phyloP scores from a whole-genome alignment of 2,113 vertebrate genomes.

The Oreochromis aureus region DNA sequence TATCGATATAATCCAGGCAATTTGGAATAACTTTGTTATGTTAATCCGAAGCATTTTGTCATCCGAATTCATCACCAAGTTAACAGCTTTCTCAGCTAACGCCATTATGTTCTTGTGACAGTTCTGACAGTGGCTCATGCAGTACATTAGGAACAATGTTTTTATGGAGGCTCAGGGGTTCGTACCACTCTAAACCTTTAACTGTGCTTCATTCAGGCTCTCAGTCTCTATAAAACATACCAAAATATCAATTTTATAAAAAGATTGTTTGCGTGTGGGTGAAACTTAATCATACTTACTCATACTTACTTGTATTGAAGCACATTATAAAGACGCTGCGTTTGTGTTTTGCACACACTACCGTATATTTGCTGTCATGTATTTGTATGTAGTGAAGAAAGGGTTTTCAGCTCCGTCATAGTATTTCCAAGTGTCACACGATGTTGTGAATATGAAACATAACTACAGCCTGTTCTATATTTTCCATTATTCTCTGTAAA shows the following conservation, averaged over 20 bases:
- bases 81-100: background rate
- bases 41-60: background rate
- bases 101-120: background rate
- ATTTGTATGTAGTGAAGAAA: background rate
- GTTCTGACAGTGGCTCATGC: background rate
- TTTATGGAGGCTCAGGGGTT: background rate
- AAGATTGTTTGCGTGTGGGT: accelerated
- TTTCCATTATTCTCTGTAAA: background rate
- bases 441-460: background rate
- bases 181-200: background rate
- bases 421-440: background rate
- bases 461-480: background rate
- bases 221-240: background rate
- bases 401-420: background rate
- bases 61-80: background rate
- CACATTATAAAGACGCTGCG: background rate
- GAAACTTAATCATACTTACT: background rate
- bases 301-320: background rate
- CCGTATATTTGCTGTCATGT: background rate
- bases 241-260: background rate
- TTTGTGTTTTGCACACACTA: background rate
- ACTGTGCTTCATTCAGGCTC: background rate
- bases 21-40: background rate
- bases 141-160: background rate
- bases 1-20: background rate